Conservation (phyloP, 1,140 invertebrate genomes). For the Yoshiicerus persimilis region DNA sequence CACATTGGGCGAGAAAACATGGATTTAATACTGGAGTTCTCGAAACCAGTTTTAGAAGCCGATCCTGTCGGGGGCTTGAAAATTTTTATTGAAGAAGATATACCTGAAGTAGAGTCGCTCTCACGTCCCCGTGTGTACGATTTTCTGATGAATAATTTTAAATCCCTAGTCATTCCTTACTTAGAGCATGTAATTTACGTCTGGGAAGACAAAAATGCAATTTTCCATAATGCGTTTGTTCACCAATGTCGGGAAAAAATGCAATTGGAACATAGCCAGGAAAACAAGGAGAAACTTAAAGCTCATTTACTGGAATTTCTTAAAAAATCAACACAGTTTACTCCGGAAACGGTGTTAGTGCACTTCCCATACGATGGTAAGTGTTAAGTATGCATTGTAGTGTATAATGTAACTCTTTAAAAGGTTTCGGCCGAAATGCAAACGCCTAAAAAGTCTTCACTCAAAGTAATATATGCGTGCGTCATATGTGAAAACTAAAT, state of each 20-base stretch:
- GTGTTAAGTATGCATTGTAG: background rate
- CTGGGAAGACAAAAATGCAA: constrained; percentile 81
- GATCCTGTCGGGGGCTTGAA: constrained; percentile 86
- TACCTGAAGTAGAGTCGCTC: constrained; percentile 81
- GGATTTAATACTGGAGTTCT: constrained; percentile 89
- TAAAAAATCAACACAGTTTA: constrained; percentile 78
- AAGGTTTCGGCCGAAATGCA: too few relatives aligned
- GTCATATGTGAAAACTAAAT: too few relatives aligned
- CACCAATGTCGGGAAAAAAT: constrained; percentile 77
- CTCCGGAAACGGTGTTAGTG: constrained; percentile 80
- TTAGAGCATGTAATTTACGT: constrained; percentile 88
- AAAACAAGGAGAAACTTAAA: constrained; percentile 65
- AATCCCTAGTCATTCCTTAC: constrained; percentile 80
- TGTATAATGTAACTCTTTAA: too few relatives aligned
- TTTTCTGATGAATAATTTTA: constrained; percentile 77
- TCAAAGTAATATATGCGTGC: background rate
- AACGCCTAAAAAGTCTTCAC: too few relatives aligned
- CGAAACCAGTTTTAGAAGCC: constrained; percentile 85
- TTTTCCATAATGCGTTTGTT: constrained; percentile 88
- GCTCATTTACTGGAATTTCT: constrained; percentile 83
- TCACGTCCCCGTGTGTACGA: constrained; percentile 86
- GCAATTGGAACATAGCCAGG: constrained; percentile 62
- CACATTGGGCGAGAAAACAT: constrained; percentile 81
- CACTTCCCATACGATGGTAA: constrained; percentile 81
- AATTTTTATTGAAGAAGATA: constrained; percentile 94